Conservation (phyloP, 2,888 invertebrate species). For the Trachelus iudaicus region DNA sequence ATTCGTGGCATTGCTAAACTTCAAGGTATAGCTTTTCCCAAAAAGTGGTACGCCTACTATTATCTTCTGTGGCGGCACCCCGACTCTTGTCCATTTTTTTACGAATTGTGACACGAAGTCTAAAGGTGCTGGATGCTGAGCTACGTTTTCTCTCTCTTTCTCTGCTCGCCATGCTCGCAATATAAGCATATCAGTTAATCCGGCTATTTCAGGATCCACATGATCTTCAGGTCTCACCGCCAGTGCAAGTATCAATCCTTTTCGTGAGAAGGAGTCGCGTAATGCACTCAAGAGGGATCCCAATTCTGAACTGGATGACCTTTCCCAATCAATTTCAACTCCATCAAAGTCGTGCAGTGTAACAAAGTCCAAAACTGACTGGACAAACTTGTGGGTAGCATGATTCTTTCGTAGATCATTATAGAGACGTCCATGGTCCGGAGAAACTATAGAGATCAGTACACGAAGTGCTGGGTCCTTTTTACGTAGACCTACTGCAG, state of each 20-base stretch:
- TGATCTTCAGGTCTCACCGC: constrained; percentile 74
- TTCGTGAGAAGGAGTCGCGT: constrained; percentile 66
- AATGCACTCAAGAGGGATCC: constrained; percentile 72
- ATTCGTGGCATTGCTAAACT: constrained; percentile 67
- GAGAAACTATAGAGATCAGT: constrained; percentile 73
- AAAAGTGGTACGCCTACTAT: constrained; percentile 80
- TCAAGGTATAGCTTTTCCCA: constrained; percentile 78
- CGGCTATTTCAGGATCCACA: constrained; percentile 71
- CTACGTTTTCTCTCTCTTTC: constrained; percentile 38
- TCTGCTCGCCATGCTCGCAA: constrained; percentile 72
- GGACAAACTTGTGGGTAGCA: constrained; percentile 69
- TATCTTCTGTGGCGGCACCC: constrained; percentile 75
- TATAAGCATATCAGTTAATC: constrained; percentile 75
- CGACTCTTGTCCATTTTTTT: constrained; percentile 62
- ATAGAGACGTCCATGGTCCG: constrained; percentile 70
- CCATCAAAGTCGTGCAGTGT: constrained; percentile 82
- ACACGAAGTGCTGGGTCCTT: constrained; percentile 76
- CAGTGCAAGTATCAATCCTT: constrained; percentile 71
- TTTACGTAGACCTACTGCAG: constrained; percentile 76
- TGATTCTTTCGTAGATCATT: constrained; percentile 73
- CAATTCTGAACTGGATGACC: constrained; percentile 67
- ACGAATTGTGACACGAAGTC: constrained; percentile 37
- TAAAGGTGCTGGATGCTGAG: constrained; percentile 52
- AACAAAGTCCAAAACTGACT: constrained; percentile 74
- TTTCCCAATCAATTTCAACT: constrained; percentile 78